Evolutionary conservation across 1,140 invertebrate species (phyloP), one percentile per base, ranked within the genome.

Genomic region (Drosophila parabipectinata): DNA sequence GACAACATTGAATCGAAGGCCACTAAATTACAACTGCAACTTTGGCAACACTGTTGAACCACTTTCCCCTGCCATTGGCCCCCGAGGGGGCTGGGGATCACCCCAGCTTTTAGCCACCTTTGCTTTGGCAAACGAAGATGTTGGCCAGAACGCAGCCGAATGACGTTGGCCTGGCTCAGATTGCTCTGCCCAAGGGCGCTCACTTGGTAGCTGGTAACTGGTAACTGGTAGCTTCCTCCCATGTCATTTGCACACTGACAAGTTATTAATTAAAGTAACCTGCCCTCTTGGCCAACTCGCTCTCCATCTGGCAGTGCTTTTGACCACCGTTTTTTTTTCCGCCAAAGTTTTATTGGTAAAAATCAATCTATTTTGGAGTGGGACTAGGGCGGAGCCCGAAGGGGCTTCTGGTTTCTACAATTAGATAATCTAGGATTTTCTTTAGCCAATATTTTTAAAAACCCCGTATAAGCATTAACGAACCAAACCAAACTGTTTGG

Each of bases 201-300:
- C 74, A 78, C 57, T 82, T 85, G 73, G 81, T 41, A 4, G n/a
- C 44, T 47, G 44, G 15, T 47, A 18, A 9, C 41, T 47, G 44
- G 44, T 47, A 21, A 9, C 60, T 87, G 87, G 78, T 82, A 78
- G 74, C 82, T 81, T 75, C 82, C 72, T 74, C 47, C 59, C 83
- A 88, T 87, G 83, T 87, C 83, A 87, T 87, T 87, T 87, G 79
- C 83, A 87, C 83, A 77, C 83, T 87, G 83, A 88, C 83, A 88
- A 88, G 83, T 88, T 88, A 88, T 88, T 88, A 88, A 88, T 88
- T 89, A 88, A 88, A 88, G 77, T 64, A 83, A 87, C 76, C 58
- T 79, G 41, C 44, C 79, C 57, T 52, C 62, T 28, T 15, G 18
- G 39, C n/a, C 47, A 14, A 7, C 24, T 8, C 8, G 2, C 21